These are phyloP conservation scores for Cathartes aura DNA, from an alignment of 2,113 vertebrate genomes.

Conservation along the genomic window DNA sequence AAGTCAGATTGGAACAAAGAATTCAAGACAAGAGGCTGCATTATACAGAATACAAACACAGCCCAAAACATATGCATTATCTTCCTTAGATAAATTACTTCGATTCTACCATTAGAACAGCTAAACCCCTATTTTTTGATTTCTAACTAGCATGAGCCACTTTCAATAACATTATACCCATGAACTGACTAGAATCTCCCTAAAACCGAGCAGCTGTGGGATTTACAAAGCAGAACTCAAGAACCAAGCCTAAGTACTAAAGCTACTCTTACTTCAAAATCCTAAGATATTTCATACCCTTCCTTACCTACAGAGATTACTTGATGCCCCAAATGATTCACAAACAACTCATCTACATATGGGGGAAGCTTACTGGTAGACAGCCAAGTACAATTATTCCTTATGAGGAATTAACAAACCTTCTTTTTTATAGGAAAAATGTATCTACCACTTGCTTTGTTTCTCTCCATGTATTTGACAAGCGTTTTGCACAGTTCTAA, in stretches of 20 bases:
- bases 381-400: background rate
- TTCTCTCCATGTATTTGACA: background rate
- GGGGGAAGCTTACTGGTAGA: background rate
- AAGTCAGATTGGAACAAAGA: background rate
- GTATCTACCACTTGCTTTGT: background rate
- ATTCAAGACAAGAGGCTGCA: background rate
- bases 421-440: background rate
- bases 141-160: background rate
- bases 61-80: background rate
- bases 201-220: background rate
- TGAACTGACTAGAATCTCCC: background rate
- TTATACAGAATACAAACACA: background rate
- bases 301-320: background rate
- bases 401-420: background rate
- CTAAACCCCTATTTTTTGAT: background rate
- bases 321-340: constrained; percentile 10
- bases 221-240: background rate
- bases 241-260: background rate
- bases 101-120: background rate
- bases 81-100: background rate
- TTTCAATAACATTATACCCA: background rate
- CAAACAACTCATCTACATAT: background rate
- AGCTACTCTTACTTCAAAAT: background rate
- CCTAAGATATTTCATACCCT: background rate
- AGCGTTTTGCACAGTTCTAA: background rate